Conservation (phyloP, 2,113 vertebrate species). For the Siphamia tubifer region DNA sequence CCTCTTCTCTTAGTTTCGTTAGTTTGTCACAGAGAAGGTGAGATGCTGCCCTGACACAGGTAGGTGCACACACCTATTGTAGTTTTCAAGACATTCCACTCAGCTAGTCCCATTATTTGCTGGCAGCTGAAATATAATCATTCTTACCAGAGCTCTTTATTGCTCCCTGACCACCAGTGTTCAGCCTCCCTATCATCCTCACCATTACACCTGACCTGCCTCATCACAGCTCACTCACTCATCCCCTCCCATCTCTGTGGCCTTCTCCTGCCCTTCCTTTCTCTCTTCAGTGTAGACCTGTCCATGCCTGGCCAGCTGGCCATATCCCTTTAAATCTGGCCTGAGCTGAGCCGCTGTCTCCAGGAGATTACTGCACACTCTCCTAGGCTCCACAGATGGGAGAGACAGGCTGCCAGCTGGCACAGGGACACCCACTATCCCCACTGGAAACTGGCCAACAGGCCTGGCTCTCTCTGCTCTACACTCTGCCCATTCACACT, state of each 20-base stretch:
- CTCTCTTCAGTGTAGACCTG: constrained; percentile 64
- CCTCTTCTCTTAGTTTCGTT: constrained; percentile 34
- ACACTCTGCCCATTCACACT: constrained; percentile 67
- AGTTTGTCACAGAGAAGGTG: constrained; percentile 17
- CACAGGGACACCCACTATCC: constrained; percentile 77
- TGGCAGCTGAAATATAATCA: constrained; percentile 64
- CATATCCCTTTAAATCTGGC: constrained; percentile 79
- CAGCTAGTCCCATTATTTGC: constrained; percentile 45
- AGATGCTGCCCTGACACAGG: constrained; percentile 29
- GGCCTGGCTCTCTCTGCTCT: constrained; percentile 57
- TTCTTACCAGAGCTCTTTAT: constrained; percentile 62
- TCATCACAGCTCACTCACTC: constrained; percentile 56
- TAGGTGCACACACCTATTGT: constrained; percentile 13
- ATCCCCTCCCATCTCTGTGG: constrained; percentile 40
- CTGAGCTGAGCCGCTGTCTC: constrained; percentile 67
- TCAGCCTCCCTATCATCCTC: constrained; percentile 58
- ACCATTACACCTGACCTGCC: constrained; percentile 66
- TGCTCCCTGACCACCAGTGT: constrained; percentile 65
- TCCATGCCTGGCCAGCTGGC: constrained; percentile 74
- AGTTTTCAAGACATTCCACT: constrained; percentile 49
- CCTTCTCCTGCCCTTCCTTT: constrained; percentile 66
- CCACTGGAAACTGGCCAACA: constrained; percentile 74
- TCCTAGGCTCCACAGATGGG: constrained; percentile 82
- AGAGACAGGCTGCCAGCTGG: constrained; percentile 82
- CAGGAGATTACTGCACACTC: constrained; percentile 81